A percentile compares a stretch with the other conserved stretches of the same genome.
Evolutionary conservation across 2,888 invertebrate genomes (phyloP).

Genomic region (Drosophila pseudotalamancana): DNA sequence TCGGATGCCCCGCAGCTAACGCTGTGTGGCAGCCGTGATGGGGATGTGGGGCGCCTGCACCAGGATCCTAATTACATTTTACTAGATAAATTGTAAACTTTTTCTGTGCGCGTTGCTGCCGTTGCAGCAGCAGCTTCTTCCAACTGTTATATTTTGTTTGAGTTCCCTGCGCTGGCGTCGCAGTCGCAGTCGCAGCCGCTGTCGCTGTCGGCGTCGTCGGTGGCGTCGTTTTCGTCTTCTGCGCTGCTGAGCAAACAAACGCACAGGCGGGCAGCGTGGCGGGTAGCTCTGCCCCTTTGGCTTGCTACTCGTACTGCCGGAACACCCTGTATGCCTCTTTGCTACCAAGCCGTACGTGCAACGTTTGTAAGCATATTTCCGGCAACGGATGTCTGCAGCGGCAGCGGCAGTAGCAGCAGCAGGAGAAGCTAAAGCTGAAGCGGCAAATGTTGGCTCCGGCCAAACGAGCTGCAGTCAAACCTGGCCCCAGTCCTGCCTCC

Average conservation of each 20-base stretch:
- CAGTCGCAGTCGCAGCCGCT: constrained; percentile 8
- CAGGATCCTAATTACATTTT: constrained; percentile 83
- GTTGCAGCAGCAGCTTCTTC: constrained; percentile 57
- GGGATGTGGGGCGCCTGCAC: constrained; percentile 51
- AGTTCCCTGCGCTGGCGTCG: constrained; percentile 63
- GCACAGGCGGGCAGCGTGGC: constrained; percentile 28
- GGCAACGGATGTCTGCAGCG: constrained; percentile 71
- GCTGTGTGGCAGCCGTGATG: not conserved
- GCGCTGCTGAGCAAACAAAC: constrained; percentile 52
- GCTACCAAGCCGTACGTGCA: constrained; percentile 53
- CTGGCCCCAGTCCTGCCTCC: not conserved
- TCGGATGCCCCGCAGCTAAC: not conserved
- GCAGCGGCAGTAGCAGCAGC: constrained; percentile 14
- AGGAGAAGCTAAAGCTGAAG: constrained; percentile 17
- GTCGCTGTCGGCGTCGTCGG: constrained; percentile 14
- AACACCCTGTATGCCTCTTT: constrained; percentile 54
- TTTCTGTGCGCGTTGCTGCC: constrained; percentile 65
- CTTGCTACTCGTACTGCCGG: constrained; percentile 6
- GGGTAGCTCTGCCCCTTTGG: not conserved
- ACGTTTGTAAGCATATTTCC: constrained; percentile 76
- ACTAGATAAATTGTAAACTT: constrained; percentile 83
- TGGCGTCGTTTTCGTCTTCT: constrained; percentile 57
- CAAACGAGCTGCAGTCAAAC: constrained; percentile 52
- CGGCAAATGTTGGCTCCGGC: constrained; percentile 69
- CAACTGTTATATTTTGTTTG: constrained; percentile 76